Base-by-base conservation (phyloP, 2,113 vertebrate species). In the Andinoacara biseriatus region DNA sequence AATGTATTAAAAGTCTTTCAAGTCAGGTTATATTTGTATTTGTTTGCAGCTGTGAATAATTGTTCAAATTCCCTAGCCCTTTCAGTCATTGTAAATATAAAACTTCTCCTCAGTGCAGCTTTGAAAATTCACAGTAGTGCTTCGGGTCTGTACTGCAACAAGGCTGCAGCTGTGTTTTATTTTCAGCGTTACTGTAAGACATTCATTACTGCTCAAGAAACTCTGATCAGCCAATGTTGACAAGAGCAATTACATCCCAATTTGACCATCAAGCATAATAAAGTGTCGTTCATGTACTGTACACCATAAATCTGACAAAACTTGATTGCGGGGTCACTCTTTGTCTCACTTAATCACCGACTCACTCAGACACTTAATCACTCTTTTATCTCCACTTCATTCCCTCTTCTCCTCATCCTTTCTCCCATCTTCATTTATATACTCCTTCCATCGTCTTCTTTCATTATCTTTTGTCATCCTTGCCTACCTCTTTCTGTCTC, bases 191-290 rank as follows among this genome's bases (percentile, higher is more conserved):
- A 78, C 20, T 38, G 65, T 65, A 7, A 57, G 11, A 78, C 49
- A 88, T 86, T 49, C 63, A 81, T 83, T 20, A 61, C 58, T 5
- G 18, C 35, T 35, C 40, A 7, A 31, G 17, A 75, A 59, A 2
- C 80, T 77, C 13, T 31, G 75, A 77, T 80, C 56, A 38, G 43
- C 59, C 80, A 46, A 24, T 78, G 82, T 35, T 83, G 85, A 88
- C 80, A 58, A 63, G 46, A 79, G 76, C 80, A 76, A 86, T 85
- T 90, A 82, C 83, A 60, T 62, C 61, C 58, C 80, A 72, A 62
- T 82, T 88, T 78, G 88, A 88, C 88, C 86, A 56, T 78, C 31
- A 5, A 60, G 86, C 62, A 74, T 86, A 80, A 89, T 89, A 88
- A 85, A 58, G n/a, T 81, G 78, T 56, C 78, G 74, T 65, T 87